Percentiles rank a stretch among this genome's conserved stretches.
phyloP scores from a whole-genome alignment of 1,140 invertebrate species.

The Drosophila kanapiae region DNA sequence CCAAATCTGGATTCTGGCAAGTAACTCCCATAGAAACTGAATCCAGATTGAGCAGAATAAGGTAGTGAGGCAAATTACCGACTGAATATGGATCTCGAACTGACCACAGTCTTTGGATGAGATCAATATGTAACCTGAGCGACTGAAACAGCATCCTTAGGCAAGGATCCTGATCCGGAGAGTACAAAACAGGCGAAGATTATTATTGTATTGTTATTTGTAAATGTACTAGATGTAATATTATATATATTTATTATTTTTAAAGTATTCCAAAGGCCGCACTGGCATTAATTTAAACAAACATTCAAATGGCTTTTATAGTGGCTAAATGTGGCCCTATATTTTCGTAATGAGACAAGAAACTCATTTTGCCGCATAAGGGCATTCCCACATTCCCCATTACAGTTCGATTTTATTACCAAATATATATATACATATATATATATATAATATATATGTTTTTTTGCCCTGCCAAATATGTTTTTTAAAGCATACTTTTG shows the following conservation, averaged over 20 bases:
- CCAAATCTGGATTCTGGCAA: too few species aligned
- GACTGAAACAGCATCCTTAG: too few species aligned
- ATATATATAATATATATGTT: background rate
- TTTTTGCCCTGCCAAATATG: slow-evolving; percentile 40
- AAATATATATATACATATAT: slow-evolving; percentile 1
- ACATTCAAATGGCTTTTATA: background rate
- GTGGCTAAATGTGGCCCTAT: background rate
- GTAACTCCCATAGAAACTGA: too few species aligned
- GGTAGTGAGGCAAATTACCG: too few species aligned
- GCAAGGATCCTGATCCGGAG: too few species aligned
- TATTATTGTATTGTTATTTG: too few species aligned
- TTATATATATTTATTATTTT: background rate
- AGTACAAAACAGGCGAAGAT: too few species aligned
- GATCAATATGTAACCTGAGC: too few species aligned
- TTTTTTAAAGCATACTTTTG: slow-evolving; percentile 64
- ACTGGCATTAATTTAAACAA: background rate
- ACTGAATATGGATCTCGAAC: too few species aligned
- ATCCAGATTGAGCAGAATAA: too few species aligned
- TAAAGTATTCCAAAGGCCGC: background rate
- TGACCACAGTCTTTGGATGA: too few species aligned
- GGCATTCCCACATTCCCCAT: slow-evolving; percentile 19
- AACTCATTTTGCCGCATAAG: slow-evolving; percentile 5
- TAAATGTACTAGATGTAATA: too few species aligned
- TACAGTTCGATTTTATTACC: slow-evolving; percentile 28
- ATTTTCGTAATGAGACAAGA: slow-evolving; percentile 1